Percentiles rank a stretch among this genome's conserved stretches.
phyloP scores from a whole-genome alignment of 1,140 invertebrate species.

The Octopus sinensis region DNA sequence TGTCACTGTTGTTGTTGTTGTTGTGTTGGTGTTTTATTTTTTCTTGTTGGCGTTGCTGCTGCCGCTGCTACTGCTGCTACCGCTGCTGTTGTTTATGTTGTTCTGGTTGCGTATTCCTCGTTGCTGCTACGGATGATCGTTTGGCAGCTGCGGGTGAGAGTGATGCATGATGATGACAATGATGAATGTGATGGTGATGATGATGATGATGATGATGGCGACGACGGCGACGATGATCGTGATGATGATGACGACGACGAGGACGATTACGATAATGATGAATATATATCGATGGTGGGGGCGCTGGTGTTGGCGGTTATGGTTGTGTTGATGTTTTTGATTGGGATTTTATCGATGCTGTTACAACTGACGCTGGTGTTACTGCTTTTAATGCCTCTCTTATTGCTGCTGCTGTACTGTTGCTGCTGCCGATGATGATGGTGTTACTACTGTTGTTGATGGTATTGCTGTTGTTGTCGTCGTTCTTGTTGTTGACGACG shows the following conservation, averaged over 20 bases:
- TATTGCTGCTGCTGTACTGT: background rate
- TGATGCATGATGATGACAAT: background rate
- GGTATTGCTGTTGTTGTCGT: constrained; percentile 4
- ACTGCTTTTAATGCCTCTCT: background rate
- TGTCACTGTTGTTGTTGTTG: background rate
- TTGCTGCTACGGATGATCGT: too few relatives aligned
- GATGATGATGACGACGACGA: constrained; percentile 18
- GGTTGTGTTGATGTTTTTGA: too few relatives aligned
- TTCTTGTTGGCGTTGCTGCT: too few relatives aligned
- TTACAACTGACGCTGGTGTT: too few relatives aligned
- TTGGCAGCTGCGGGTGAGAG: background rate
- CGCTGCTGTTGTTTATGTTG: too few relatives aligned
- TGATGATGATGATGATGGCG: constrained; percentile 17
- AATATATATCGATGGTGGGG: background rate
- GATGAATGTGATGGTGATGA: background rate
- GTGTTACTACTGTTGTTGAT: background rate
- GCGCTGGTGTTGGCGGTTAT: too few relatives aligned
- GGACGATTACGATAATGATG: too few relatives aligned
- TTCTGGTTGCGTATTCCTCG: too few relatives aligned
- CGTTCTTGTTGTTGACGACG: constrained; percentile 6
- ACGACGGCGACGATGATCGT: constrained; percentile 18
- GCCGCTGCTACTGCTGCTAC: too few relatives aligned
- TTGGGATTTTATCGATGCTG: too few relatives aligned
- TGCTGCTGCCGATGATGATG: background rate
- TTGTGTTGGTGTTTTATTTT: background rate